Evolutionary conservation across 1,140 invertebrate species (phyloP).

Genomic region (Aphaenogaster rudis): DNA sequence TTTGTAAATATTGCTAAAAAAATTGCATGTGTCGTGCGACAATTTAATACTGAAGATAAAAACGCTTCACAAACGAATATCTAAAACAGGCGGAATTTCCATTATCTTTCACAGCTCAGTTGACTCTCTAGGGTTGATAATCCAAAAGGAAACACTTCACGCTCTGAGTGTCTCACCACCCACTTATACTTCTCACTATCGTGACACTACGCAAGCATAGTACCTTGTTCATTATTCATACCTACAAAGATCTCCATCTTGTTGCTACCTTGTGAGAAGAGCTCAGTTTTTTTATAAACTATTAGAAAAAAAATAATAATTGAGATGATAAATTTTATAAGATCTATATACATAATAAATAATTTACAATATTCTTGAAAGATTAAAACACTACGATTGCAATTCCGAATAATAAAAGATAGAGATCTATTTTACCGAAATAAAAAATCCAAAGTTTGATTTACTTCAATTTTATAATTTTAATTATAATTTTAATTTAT

Average conservation of each 20-base stretch:
- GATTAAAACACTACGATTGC: neutral
- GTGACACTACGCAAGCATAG: neutral
- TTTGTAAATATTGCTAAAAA: neutral
- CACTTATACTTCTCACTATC: slow-evolving; percentile 19
- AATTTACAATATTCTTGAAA: slow-evolving; percentile 20
- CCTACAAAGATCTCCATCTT: slow-evolving; percentile 12
- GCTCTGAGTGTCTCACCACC: slow-evolving; percentile 23
- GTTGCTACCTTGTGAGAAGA: neutral
- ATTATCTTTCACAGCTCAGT: slow-evolving; percentile 35
- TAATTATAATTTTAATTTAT: slow-evolving; percentile 8
- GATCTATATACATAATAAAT: neutral
- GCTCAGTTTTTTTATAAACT: slow-evolving; percentile 11
- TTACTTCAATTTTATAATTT: neutral
- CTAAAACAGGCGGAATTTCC: neutral
- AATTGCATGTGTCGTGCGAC: neutral
- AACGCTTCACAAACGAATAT: neutral
- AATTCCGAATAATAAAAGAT: neutral
- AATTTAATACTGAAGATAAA: slow-evolving; percentile 8
- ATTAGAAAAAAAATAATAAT: slow-evolving; percentile 15
- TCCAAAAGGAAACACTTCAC: slow-evolving; percentile 41
- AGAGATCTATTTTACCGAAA: neutral
- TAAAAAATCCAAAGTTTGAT: neutral
- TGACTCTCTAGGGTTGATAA: slow-evolving; percentile 18
- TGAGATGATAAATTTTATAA: neutral
- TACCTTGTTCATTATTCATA: slow-evolving; percentile 40